Percentiles rank a stretch among this genome's conserved stretches.
Conservation (phyloP, 2,797 vertebrate species). For the Pagetopsis macropterus region DNA sequence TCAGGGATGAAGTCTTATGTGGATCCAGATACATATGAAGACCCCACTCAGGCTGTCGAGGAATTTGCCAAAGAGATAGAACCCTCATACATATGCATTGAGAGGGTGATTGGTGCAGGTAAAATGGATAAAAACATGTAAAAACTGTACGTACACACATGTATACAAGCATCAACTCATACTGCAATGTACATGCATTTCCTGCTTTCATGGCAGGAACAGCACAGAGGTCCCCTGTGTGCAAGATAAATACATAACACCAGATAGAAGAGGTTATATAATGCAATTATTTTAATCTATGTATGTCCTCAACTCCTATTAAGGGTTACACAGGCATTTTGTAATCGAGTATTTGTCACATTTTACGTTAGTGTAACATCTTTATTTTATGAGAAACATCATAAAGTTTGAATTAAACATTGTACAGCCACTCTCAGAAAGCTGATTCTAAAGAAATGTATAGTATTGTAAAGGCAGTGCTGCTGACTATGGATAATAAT, state of each 20-base stretch:
- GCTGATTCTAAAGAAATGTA: slow-evolving; percentile 59
- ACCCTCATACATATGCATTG: slow-evolving; percentile 95
- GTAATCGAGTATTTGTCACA: slow-evolving; percentile 7
- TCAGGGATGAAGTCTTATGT: slow-evolving; percentile 96
- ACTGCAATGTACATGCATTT: background rate
- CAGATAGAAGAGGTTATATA: background rate
- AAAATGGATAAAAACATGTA: slow-evolving; percentile 16
- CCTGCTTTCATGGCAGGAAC: background rate
- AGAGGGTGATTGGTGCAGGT: slow-evolving; percentile 98
- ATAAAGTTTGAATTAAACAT: slow-evolving; percentile 42
- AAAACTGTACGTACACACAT: background rate
- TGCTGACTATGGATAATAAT: slow-evolving; percentile 47
- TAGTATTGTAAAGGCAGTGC: slow-evolving; percentile 40
- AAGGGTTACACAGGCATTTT: background rate
- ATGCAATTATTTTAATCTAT: background rate
- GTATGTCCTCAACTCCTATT: slow-evolving; percentile 7
- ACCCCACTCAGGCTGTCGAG: slow-evolving; percentile 94
- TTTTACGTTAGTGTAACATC: slow-evolving; percentile 45
- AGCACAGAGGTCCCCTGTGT: background rate
- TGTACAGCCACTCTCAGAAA: slow-evolving; percentile 35
- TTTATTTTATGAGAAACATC: slow-evolving; percentile 44
- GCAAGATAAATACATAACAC: background rate
- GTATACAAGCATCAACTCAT: background rate
- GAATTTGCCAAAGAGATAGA: slow-evolving; percentile 98
- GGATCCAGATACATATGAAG: slow-evolving; percentile 97